phyloP scores from a whole-genome alignment of 30 jellyfish, hydroid and myxozoan species.

The Sanderia malayensis region DNA sequence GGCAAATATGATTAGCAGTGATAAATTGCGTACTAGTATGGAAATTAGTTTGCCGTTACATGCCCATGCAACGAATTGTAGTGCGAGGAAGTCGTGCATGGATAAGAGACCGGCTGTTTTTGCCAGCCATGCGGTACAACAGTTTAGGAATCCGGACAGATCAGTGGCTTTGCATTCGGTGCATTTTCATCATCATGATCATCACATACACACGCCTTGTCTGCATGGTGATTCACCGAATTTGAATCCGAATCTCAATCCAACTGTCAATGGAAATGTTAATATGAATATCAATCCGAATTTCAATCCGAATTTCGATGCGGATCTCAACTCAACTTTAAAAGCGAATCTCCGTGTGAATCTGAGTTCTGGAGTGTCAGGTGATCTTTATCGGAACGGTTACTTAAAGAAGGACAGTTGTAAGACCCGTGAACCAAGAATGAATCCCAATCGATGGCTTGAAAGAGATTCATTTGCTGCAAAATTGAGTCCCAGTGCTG shows the following conservation, averaged over 20 bases:
- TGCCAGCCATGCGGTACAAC: neutral
- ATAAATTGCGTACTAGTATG: neutral
- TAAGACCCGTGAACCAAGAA: too few species aligned
- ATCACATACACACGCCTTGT: conserved; percentile 23
- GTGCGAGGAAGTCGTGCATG: neutral
- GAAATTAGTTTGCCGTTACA: neutral
- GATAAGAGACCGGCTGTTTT: neutral
- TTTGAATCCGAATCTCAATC: neutral
- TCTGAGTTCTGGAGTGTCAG: too few species aligned
- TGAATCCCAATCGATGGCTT: too few species aligned
- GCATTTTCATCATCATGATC: conserved; percentile 23
- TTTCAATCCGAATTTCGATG: too few species aligned
- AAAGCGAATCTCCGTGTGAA: too few species aligned
- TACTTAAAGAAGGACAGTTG: too few species aligned
- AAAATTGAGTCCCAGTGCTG: too few species aligned
- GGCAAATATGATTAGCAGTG: neutral
- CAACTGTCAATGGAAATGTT: neutral
- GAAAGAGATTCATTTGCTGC: too few species aligned
- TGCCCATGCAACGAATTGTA: neutral
- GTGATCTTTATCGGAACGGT: too few species aligned
- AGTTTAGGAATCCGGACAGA: neutral
- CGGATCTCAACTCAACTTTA: too few species aligned
- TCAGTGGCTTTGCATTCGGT: neutral
- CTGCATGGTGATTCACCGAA: neutral
- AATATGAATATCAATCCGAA: neutral